These are phyloP conservation scores for Macrophya annulata DNA, from an alignment of 2,888 invertebrate genomes.

Conservation along the genomic window DNA sequence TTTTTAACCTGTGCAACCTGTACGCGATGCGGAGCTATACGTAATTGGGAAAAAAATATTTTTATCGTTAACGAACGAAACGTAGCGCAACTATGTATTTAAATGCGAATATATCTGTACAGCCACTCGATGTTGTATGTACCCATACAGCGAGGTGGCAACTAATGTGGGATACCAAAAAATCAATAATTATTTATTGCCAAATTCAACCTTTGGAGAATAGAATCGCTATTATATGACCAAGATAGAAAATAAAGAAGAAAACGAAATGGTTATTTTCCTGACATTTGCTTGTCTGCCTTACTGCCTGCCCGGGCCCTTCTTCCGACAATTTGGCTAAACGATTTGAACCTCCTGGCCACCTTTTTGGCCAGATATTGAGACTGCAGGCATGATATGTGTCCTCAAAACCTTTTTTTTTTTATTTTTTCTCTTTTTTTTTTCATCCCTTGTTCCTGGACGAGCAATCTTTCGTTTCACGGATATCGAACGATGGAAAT, in stretches of 20 bases:
- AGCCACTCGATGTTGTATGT: background rate
- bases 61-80: conserved; percentile 17
- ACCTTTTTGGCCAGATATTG: conserved; percentile 32
- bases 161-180: background rate
- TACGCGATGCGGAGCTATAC: background rate
- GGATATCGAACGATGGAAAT: conserved; percentile 2
- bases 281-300: background rate
- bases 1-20: no score
- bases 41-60: conserved; percentile 41
- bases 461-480: conserved; percentile 30
- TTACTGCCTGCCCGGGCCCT: background rate
- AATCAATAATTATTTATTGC: background rate
- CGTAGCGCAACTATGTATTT: background rate
- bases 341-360: conserved; percentile 28
- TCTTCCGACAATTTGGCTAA: conserved; percentile 28
- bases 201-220: background rate
- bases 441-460: conserved; percentile 34
- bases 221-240: background rate
- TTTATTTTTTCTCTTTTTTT: conserved; percentile 46
- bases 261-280: background rate
- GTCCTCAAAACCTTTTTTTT: background rate
- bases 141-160: background rate
- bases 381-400: conserved; percentile 52
- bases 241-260: background rate
- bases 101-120: background rate